phyloP scores from a whole-genome alignment of 2,797 vertebrate genomes.

The Rhynchotus rufescens region DNA sequence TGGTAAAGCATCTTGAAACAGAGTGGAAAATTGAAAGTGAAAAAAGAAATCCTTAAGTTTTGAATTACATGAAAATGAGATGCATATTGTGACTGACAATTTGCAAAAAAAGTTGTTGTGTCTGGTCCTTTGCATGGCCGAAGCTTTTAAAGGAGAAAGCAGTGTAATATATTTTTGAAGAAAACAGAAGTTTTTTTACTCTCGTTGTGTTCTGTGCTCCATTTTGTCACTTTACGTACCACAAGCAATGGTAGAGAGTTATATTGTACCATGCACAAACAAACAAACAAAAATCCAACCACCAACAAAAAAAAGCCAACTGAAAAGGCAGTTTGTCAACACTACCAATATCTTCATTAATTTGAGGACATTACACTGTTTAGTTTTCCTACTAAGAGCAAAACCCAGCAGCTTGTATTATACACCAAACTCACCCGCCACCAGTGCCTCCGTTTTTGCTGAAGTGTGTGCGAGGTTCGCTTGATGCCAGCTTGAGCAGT shows the following conservation, averaged over 20 bases:
- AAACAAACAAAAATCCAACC: too few relatives aligned
- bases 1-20: background rate
- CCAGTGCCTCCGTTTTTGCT: constrained; percentile 93
- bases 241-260: background rate
- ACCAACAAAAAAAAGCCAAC: background rate
- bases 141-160: background rate
- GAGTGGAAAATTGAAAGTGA: background rate
- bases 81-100: background rate
- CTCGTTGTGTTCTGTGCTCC: background rate
- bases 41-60: background rate
- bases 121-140: too few relatives aligned
- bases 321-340: background rate
- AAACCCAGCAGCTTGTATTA: fast-evolving
- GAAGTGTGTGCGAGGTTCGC: constrained; percentile 94
- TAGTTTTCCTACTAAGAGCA: background rate
- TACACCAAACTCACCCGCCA: constrained; percentile 86
- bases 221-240: background rate
- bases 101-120: background rate
- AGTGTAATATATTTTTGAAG: background rate
- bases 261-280: background rate
- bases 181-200: background rate
- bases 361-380: too few relatives aligned
- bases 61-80: background rate
- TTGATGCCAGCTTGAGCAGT: constrained; percentile 96
- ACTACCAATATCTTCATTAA: background rate